These are phyloP conservation scores for Gulo gulo DNA, from an alignment of 2,113 vertebrate genomes.

Conservation along the genomic window DNA sequence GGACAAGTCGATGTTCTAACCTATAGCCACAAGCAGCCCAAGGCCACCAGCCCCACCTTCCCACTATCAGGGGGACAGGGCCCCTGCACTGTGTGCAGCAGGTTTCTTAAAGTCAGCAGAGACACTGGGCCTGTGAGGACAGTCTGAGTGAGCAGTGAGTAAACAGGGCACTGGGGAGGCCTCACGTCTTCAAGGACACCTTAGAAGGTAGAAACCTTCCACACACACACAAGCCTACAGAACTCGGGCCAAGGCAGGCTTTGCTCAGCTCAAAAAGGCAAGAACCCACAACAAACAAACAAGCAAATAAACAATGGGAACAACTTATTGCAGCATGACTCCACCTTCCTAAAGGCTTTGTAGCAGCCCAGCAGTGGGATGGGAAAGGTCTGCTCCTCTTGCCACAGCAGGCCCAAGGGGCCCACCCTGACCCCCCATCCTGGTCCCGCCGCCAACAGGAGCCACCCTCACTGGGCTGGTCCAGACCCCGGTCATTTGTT, in stretches of 20 bases:
- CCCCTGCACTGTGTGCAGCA: neutral
- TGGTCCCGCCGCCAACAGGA: neutral
- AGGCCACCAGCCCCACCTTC: neutral
- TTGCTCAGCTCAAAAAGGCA: neutral
- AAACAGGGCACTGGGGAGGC: neutral
- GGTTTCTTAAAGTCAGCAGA: neutral
- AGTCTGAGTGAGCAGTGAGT: neutral
- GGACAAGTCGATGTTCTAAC: neutral
- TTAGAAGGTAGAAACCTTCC: neutral
- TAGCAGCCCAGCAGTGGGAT: neutral
- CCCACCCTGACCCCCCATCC: neutral
- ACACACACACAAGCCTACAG: neutral
- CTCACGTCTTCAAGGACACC: neutral
- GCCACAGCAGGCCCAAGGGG: neutral
- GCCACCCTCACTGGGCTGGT: neutral
- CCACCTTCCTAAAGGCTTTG: neutral
- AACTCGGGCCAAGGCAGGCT: neutral
- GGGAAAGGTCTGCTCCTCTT: neutral
- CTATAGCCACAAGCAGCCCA: neutral
- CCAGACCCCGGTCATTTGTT: neutral
- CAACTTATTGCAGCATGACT: neutral
- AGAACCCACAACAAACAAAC: neutral
- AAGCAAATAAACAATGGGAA: neutral
- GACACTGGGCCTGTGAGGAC: neutral
- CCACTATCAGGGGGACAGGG: neutral